These are phyloP conservation scores for Toxotes jaculatrix DNA, from an alignment of 2,113 vertebrate species.

Conservation along the genomic window DNA sequence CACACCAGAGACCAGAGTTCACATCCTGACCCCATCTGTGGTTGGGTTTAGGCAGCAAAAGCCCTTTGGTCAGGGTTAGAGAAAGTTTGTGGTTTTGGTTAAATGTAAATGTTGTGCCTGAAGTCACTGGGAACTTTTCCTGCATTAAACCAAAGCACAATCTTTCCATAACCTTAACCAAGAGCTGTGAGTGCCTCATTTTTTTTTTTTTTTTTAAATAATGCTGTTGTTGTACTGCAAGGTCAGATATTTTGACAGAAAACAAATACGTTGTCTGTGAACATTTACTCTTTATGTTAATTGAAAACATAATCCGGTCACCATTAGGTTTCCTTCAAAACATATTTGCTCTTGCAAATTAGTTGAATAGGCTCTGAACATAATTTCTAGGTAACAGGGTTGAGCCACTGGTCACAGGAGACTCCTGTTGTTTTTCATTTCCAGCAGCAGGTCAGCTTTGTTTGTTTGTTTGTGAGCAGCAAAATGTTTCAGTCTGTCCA, in stretches of 20 bases:
- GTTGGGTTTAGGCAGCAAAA: background rate
- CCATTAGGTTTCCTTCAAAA: background rate
- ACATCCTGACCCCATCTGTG: background rate
- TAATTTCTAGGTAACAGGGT: background rate
- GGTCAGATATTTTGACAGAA: no score
- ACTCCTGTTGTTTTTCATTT: background rate
- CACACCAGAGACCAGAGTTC: background rate
- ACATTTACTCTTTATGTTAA: background rate
- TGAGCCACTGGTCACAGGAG: background rate
- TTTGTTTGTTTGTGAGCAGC: no score
- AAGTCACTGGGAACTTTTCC: background rate
- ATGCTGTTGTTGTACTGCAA: no score
- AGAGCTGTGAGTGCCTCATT: no score
- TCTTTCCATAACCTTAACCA: no score
- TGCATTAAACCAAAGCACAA: no score
- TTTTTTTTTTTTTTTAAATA: no score
- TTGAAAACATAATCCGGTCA: background rate
- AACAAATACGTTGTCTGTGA: no score
- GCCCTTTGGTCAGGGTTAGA: background rate
- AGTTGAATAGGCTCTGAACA: background rate
- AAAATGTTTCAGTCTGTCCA: background rate
- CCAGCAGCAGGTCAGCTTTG: background rate
- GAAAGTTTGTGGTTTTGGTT: background rate
- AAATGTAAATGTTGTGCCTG: background rate
- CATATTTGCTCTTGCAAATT: background rate